These are phyloP conservation scores for Nematostella vectensis DNA, from an alignment of 92 coral and sea anemone genomes.

Conservation along the genomic window DNA sequence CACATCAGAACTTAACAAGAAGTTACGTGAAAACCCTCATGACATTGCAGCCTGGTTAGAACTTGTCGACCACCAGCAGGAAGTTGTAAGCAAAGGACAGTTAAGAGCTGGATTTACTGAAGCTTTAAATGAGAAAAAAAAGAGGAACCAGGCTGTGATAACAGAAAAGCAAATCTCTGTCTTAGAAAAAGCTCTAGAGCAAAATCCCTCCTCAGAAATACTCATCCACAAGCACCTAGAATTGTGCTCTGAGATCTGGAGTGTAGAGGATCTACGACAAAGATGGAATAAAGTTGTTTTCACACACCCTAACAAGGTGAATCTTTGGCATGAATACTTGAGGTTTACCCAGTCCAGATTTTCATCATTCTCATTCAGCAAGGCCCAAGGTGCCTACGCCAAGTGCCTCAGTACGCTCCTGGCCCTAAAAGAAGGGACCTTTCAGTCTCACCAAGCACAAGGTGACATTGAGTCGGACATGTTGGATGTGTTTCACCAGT, in stretches of 20 bases:
- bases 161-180: constrained; percentile 82
- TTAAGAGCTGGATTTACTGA: constrained; percentile 33
- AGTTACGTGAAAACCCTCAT: constrained; percentile 67
- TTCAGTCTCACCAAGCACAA: constrained; percentile 74
- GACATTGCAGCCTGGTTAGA: constrained; percentile 68
- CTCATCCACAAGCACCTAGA: constrained; percentile 58
- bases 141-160: constrained; percentile 38
- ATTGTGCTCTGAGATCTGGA: constrained; percentile 57
- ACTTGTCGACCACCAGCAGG: constrained; percentile 66
- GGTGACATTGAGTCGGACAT: constrained; percentile 64
- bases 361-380: constrained; percentile 72
- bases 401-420: constrained; percentile 77
- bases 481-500: constrained; percentile 77
- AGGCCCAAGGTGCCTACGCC: constrained; percentile 39
- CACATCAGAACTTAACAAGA: constrained; percentile 62
- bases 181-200: constrained; percentile 79
- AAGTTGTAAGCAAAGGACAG: constrained; percentile 41
- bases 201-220: constrained; percentile 67
- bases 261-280: constrained; percentile 44
- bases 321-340: constrained; percentile 77
- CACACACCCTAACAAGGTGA: constrained; percentile 65
- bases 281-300: constrained; percentile 81
- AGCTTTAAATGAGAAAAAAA: constrained; percentile 53
- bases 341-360: constrained; percentile 76
- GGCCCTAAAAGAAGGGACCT: constrained; percentile 83